Evolutionary conservation across 2,888 invertebrate genomes (phyloP), one percentile per base, ranked within the genome.

Genomic region (Lamellibrachia columna): DNA sequence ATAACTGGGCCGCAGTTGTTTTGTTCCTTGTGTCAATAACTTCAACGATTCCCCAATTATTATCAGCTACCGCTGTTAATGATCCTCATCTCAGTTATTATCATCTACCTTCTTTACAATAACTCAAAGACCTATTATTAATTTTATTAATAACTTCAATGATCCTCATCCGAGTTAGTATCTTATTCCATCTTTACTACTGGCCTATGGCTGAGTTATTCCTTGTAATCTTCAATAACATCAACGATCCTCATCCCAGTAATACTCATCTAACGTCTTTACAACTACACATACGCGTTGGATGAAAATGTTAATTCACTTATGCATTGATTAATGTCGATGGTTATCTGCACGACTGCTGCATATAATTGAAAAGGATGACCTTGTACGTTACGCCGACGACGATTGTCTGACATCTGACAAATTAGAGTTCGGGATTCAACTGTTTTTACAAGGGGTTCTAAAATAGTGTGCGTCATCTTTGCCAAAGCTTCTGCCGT

Each of bases 311-410:
- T 22, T 75, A 75, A 75, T 75, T 6, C 75, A 22, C 22, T 75
- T 75, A n/a, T 3, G n/a, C n/a, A 22, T 15, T 75, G 75, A 75
- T 75, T 75, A 75, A 75, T 75, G 75, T 75, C 75, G 22, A 22
- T 75, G 75, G 15, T 22, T 75, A 75, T 75, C 75, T n/a, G 75
- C 75, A 40, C 4, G 22, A 75, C n/a, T n/a, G 75, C 75, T 22
- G 75, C 75, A 75, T 75, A 75, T 75, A 75, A 75, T 75, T 75
- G 75, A 11, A 75, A 75, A 75, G n/a, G 15, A 75, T 75, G 75
- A 75, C 75, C 75, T n/a, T 15, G 75, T n/a, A 22, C 15, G 75
- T n/a, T 75, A 75, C 75, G n/a, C 75, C 75, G 75, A n/a, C 75
- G 75, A 75, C n/a, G 75, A n/a, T 6, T 75, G 15, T 75, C 15